A percentile compares a stretch with the other conserved stretches of the same genome.
These are phyloP conservation scores for Emydoidea blandingii DNA, from an alignment of 2,797 vertebrate genomes.

Conservation along the genomic window DNA sequence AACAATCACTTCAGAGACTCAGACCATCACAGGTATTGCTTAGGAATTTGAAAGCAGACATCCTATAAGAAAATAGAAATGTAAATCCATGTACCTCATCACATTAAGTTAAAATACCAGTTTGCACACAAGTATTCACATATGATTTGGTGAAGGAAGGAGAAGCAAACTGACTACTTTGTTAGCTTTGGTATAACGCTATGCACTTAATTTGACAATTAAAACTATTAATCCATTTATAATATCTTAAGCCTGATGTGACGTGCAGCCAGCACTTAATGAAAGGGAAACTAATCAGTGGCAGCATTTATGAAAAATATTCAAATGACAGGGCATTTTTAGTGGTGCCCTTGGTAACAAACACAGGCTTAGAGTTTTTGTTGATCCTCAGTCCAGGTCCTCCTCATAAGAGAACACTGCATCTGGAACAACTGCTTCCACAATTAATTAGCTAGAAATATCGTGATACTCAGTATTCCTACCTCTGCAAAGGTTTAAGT, in stretches of 20 bases:
- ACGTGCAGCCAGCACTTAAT: neutral
- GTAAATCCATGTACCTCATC: rapidly evolving
- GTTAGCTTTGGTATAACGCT: neutral
- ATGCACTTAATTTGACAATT: neutral
- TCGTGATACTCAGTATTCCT: constrained; percentile 57
- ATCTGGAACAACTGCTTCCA: constrained; percentile 6
- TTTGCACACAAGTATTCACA: rapidly evolving
- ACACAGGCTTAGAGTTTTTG: neutral
- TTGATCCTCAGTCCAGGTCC: neutral
- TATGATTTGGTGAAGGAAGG: neutral
- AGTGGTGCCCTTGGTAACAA: constrained; percentile 3
- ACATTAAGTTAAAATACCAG: rapidly evolving
- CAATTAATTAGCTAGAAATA: constrained; percentile 40
- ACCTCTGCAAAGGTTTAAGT: neutral
- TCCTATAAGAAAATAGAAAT: rapidly evolving
- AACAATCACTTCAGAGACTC: constrained; percentile 83
- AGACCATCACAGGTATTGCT: constrained; percentile 87
- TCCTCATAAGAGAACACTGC: constrained; percentile 18
- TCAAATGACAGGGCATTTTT: neutral
- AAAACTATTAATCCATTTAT: neutral
- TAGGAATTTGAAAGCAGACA: neutral
- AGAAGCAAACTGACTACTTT: neutral
- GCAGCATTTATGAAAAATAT: neutral
- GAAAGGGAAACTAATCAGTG: neutral
- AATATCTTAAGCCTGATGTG: neutral